Base-by-base conservation (phyloP, 30 jellyfish, hydroid and myxozoan genomes). In the Clytia hemisphaerica region DNA sequence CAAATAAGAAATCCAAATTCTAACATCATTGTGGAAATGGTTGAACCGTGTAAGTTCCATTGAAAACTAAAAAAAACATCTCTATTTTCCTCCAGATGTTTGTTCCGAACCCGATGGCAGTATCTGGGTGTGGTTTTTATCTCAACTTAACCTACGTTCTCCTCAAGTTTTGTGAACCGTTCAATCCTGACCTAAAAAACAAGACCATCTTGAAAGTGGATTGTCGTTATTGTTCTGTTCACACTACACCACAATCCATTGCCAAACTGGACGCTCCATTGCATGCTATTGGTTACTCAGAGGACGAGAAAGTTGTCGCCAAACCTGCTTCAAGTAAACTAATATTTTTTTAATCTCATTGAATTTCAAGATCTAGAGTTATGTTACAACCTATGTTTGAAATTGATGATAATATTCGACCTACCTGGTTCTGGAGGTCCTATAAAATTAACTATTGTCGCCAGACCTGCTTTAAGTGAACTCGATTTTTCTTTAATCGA, bases 91-190 rank as follows among this genome's bases (percentile, higher is more conserved):
- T 37, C 26, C 78, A 79, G 16, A 79, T 72, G 30, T 79, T 44
- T 7, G 68, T 51, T 29, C 78, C 86, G 38, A 67, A 78, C 75
- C 37, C 46, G 61, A 34, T 79, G 46, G 70, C 86, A 0, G 93
- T 71, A 24, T 80, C 94, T 18, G 61, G 89, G 33, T 83, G 73
- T 67, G 97, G 97, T 2, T 88, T 80, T 78, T 88, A 80, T 61
- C 74, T 88, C 25, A 88, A 80, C 33, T 58, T 88, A 38, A 74
- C 94, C 58, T 67, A 73, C 35, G 78, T 88, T 42, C 25, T 88
- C 73, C 75, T 88, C 50, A 74, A 80, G 34, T 72, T 88, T 28
- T 66, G 93, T 51, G 76, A 74, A 15, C 97, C 97, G 18, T 80
- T 88, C 50, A 60, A 54, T 58, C 77, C 79, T n/a, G 28, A 76